Evolutionary conservation across 2,113 vertebrate species (phyloP), one percentile per base, ranked within the genome.

Genomic region (Scomber japonicus): DNA sequence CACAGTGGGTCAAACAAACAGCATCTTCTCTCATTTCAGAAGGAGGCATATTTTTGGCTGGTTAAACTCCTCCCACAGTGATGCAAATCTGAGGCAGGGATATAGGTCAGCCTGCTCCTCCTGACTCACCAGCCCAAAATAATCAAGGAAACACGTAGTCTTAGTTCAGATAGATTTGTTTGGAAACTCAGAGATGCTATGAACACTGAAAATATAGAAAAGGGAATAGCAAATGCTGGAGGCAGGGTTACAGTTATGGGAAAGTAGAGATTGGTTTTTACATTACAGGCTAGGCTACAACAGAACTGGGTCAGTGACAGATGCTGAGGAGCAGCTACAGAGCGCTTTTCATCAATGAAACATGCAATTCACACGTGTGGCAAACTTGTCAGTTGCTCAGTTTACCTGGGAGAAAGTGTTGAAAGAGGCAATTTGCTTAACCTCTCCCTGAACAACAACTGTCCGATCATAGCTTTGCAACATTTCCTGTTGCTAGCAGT

Each of bases 81-180:
- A 89, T 88, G 74, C 81, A 91, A 85, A 88, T 89, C 63, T 82
- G 75, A 82, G 77, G 75, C 72, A 78, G 79, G 57, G 79, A 90
- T 89, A 77, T 88, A 85, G 89, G 87, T 91, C 83, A 88, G 49
- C 75, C 7, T 56, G 45, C 68, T 76, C 56, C 61, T 79, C 65
- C 61, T 72, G 71, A 86, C 84, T 83, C 84, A 85, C 79, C 51
- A 72, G 80, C 71, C 64, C 55, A 54, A 67, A 71, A 73, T 66
- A 81, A 82, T 78, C 50, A 71, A 64, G 49, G 44, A 73, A 72
- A 55, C 15, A 62, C 27, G 10, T 70, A 62, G 60, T 82, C 64
- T 93, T 71, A 89, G 83, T 92, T 91, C 88, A 71, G 80, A 86
- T 67, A 81, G 80, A 91, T 89, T 88, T 83, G 76, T 88, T 87